Conservation (phyloP, 2,888 invertebrate genomes). For the Colostygia pectinataria region DNA sequence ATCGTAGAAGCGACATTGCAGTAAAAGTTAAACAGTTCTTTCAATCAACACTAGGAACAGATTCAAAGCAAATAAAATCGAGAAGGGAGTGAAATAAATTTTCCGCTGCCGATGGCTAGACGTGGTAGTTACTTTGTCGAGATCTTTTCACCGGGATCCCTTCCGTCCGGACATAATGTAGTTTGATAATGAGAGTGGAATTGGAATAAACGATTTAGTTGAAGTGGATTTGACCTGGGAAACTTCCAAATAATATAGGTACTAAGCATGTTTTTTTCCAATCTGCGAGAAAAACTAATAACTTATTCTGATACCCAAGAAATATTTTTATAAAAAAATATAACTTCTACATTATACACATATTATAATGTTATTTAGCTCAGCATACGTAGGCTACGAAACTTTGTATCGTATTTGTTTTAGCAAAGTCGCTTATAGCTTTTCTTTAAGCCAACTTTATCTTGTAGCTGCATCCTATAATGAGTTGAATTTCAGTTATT, state of each 20-base stretch:
- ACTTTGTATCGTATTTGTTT: too few relatives aligned
- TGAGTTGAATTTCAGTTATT: too few relatives aligned
- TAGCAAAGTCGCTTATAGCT: too few relatives aligned
- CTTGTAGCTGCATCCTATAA: too few relatives aligned
- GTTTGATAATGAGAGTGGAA: constrained; percentile 18
- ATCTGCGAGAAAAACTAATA: too few relatives aligned
- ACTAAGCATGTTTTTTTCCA: too few relatives aligned
- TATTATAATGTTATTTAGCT: too few relatives aligned
- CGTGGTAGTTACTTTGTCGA: constrained; percentile 3
- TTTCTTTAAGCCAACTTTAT: too few relatives aligned
- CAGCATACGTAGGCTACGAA: too few relatives aligned
- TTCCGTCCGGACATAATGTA: constrained; percentile 14
- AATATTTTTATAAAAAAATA: too few relatives aligned
- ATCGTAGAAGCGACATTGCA: constrained; percentile 1
- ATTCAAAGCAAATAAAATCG: constrained; percentile 18
- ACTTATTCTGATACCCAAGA: too few relatives aligned
- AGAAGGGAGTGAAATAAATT: constrained; percentile 4
- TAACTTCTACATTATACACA: too few relatives aligned
- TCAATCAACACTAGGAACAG: constrained; percentile 13
- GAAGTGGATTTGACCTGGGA: constrained; percentile 7
- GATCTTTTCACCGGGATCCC: constrained; percentile 16
- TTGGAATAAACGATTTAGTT: constrained; percentile 9
- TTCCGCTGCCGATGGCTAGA: neutral
- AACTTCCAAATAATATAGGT: constrained; percentile 1
- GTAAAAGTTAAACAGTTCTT: constrained; percentile 5